A percentile compares a stretch with the other conserved stretches of the same genome.
Conservation (phyloP, 2,797 vertebrate species). For the Naso thynnoides region DNA sequence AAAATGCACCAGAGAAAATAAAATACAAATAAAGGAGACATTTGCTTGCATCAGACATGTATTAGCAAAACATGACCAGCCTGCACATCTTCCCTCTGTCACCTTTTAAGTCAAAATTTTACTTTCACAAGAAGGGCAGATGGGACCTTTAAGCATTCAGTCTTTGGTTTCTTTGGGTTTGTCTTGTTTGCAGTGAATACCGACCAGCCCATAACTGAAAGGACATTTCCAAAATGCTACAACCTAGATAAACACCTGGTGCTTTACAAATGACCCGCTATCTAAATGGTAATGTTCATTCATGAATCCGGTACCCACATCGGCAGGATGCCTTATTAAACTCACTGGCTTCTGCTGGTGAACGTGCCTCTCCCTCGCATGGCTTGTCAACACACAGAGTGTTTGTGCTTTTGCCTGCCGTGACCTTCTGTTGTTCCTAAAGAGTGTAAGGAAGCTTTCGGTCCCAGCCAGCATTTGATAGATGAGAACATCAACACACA, state of each 20-base stretch:
- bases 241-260: slow-evolving; percentile 4
- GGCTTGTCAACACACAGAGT: slow-evolving; percentile 5
- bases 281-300: slow-evolving; percentile 51
- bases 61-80: background rate
- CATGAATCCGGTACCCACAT: slow-evolving; percentile 8
- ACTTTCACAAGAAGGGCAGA: slow-evolving; percentile 1
- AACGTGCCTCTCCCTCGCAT: background rate
- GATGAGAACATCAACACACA: background rate
- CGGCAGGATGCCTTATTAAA: slow-evolving; percentile 7
- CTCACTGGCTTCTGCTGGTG: background rate
- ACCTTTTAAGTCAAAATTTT: background rate
- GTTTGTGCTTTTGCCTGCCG: background rate
- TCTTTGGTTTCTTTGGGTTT: slow-evolving; percentile 8
- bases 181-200: slow-evolving; percentile 36
- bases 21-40: no score
- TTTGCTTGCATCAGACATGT: background rate
- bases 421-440: slow-evolving; percentile 5
- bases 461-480: background rate
- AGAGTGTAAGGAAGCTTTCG: background rate
- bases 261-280: slow-evolving; percentile 17
- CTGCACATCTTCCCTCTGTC: background rate
- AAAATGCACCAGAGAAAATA: background rate
- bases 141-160: slow-evolving; percentile 4
- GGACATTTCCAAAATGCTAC: background rate
- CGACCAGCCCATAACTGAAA: slow-evolving; percentile 24